These are phyloP conservation scores for Sitobion miscanthi DNA, from an alignment of 1,140 invertebrate genomes.

Conservation along the genomic window DNA sequence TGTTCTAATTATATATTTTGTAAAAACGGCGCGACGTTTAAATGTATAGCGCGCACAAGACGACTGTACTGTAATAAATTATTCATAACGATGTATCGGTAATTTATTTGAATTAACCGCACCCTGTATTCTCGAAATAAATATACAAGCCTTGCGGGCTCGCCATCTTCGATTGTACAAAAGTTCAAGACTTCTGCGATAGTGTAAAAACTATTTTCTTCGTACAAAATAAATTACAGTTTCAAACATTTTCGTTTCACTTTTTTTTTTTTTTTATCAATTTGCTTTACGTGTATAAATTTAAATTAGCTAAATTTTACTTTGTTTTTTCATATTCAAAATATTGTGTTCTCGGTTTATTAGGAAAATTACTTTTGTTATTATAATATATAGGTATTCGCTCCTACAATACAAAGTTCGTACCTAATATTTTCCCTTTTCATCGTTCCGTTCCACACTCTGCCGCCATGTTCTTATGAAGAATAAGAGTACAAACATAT, in stretches of 20 bases:
- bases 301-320: not conserved
- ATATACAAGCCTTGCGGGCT: not conserved
- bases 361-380: conserved; percentile 6
- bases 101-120: conserved; percentile 12
- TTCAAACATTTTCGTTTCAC: not conserved
- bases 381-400: not conserved
- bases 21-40: not conserved
- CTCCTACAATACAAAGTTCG: not conserved
- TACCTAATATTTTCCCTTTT: not conserved
- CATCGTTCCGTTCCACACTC: not conserved
- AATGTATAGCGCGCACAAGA: not conserved
- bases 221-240: not conserved
- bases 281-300: not conserved
- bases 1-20: not conserved
- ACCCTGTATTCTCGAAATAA: not conserved
- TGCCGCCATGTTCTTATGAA: not conserved
- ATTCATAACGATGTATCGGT: not conserved
- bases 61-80: not conserved
- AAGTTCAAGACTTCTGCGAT: not conserved
- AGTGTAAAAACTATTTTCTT: not conserved
- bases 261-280: not conserved
- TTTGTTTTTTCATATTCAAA: not conserved
- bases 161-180: not conserved
- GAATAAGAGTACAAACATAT: not conserved
- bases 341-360: not conserved